Conservation (phyloP, 2,113 vertebrate genomes). For the Solenodon paradoxus region DNA sequence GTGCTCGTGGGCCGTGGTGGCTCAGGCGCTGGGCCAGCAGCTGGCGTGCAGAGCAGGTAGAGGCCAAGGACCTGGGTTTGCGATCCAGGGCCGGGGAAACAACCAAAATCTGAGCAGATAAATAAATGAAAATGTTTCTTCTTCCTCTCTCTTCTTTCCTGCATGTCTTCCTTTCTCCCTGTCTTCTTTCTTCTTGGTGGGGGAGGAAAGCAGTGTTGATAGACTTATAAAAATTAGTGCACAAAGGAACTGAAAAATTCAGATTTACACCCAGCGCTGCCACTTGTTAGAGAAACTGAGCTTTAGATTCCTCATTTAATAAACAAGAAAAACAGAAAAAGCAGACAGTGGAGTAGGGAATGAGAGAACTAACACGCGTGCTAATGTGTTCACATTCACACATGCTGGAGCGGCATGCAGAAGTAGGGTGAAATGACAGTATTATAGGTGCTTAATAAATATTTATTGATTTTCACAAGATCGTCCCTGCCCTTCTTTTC, state of each 20-base stretch:
- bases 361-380: rapidly evolving
- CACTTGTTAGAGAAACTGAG: not conserved
- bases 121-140: too few relatives aligned
- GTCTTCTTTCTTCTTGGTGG: too few relatives aligned
- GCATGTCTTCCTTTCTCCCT: too few relatives aligned
- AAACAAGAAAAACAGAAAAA: not conserved
- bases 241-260: not conserved
- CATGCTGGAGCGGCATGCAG: rapidly evolving
- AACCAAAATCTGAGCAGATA: too few relatives aligned
- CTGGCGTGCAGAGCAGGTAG: too few relatives aligned
- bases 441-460: slow-evolving; percentile 29
- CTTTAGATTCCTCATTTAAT: not conserved
- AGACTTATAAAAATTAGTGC: not conserved
- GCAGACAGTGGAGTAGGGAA: not conserved
- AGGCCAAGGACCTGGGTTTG: too few relatives aligned
- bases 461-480: slow-evolving; percentile 34
- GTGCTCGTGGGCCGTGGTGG: too few relatives aligned
- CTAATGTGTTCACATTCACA: rapidly evolving
- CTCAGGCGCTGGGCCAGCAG: too few relatives aligned
- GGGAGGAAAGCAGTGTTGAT: not conserved
- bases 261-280: not conserved
- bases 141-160: too few relatives aligned
- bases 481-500: slow-evolving; percentile 44
- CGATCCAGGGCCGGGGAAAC: too few relatives aligned
- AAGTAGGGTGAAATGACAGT: not conserved